A percentile compares a stretch with the other conserved stretches of the same genome.
Conservation (phyloP, 2,888 invertebrate genomes). For the Standfussiana lucernea region DNA sequence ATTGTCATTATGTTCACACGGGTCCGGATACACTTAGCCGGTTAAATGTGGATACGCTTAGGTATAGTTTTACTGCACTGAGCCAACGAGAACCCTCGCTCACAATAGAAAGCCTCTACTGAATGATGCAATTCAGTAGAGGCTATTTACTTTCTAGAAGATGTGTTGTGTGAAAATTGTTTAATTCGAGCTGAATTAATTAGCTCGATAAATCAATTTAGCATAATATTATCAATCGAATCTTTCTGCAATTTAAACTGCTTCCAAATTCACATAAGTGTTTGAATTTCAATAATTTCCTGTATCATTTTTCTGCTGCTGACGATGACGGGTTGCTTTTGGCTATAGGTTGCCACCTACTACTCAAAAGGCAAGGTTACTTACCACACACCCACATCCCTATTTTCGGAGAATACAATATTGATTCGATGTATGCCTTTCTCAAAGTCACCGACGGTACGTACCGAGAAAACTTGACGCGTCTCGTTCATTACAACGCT, state of each 20-base stretch:
- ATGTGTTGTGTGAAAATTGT: neutral
- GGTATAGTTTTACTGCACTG: neutral
- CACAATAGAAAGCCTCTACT: neutral
- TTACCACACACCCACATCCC: neutral
- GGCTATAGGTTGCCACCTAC: neutral
- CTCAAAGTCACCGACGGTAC: conserved; percentile 6
- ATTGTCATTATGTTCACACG: neutral
- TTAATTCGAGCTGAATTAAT: neutral
- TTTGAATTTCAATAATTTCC: neutral
- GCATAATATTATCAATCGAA: neutral
- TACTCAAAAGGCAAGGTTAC: neutral
- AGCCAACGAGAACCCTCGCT: no score
- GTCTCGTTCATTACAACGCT: conserved; percentile 17
- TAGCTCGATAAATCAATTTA: neutral
- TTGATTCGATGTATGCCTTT: conserved; percentile 9
- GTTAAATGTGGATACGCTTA: neutral
- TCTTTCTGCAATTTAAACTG: neutral
- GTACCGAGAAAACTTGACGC: conserved; percentile 24
- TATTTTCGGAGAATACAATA: conserved; percentile 21
- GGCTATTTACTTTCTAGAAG: neutral
- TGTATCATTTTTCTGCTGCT: neutral
- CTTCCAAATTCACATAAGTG: neutral
- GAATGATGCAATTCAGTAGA: no score
- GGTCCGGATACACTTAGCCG: neutral
- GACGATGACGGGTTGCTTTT: neutral